A percentile compares a stretch with the other conserved stretches of the same genome.
Conservation (phyloP, 53 echinoderm and acorn worm species). For the Holothuria scabra region DNA sequence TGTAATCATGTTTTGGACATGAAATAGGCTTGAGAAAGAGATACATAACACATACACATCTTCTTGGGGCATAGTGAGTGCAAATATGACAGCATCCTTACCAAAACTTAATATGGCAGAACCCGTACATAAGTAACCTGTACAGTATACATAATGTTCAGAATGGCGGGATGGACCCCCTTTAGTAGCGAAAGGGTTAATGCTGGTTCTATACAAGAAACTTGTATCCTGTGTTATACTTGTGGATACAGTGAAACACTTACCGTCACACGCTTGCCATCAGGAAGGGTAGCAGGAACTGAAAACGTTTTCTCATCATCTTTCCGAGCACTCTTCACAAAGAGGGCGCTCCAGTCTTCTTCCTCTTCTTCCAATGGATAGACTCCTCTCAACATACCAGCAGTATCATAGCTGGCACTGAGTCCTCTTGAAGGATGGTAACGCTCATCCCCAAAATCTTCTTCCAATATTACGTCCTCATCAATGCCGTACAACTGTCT, state of each 20-base stretch:
- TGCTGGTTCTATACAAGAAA: no score
- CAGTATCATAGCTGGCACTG: conserved; percentile 7
- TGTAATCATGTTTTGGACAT: no score
- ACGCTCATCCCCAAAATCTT: conserved; percentile 36
- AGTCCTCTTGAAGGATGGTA: background rate
- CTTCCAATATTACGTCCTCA: conserved; percentile 59
- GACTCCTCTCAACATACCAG: background rate
- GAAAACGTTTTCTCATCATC: conserved; percentile 31
- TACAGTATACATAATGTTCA: no score
- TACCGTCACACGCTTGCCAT: conserved; percentile 58
- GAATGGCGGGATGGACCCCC: no score
- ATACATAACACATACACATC: no score
- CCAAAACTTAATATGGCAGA: no score
- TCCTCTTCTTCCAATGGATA: background rate
- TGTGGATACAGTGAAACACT: conserved; percentile 7
- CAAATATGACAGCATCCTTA: no score
- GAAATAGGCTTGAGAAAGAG: no score
- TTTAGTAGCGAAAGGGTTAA: no score
- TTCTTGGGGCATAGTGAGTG: no score
- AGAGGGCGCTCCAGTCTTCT: conserved; percentile 41
- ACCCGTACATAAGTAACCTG: no score
- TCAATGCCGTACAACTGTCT: conserved; percentile 26
- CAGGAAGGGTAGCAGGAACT: conserved; percentile 55
- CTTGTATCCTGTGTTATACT: no score
- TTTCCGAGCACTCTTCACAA: conserved; percentile 3